Conservation (phyloP, 2,113 vertebrate genomes). For the Phaetusa simplex region DNA sequence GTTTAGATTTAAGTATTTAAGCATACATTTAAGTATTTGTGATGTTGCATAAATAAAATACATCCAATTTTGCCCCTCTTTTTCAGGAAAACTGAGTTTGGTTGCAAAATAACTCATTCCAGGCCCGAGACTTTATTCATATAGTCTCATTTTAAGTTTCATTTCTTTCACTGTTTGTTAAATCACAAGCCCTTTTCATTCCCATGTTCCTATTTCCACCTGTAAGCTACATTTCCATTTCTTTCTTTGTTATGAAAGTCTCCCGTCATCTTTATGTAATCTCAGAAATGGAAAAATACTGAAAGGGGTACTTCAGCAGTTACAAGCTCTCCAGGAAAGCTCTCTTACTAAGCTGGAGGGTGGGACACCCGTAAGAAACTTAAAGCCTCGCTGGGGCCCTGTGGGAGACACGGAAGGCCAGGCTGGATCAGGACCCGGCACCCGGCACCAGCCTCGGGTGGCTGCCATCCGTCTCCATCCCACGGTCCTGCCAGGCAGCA, state of each 20-base stretch:
- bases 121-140: not conserved
- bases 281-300: not conserved
- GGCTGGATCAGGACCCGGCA: rapidly evolving
- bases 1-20: not conserved
- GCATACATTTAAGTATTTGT: not conserved
- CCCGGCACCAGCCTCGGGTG: not conserved
- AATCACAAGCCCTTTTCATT: not conserved
- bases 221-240: not conserved
- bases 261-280: not conserved
- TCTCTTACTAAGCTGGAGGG: too few species aligned
- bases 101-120: not conserved
- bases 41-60: not conserved
- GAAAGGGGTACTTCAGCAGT: not conserved
- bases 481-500: not conserved
- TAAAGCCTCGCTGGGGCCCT: rapidly evolving
- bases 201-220: not conserved
- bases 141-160: not conserved
- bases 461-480: rapidly evolving
- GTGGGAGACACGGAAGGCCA: not conserved
- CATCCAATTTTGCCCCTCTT: not conserved
- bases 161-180: not conserved
- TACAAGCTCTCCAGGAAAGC: not conserved
- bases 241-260: not conserved
- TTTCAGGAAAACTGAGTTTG: not conserved
- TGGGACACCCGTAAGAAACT: too few species aligned